phyloP scores from a whole-genome alignment of 2,113 vertebrate species.

The Ibidorhyncha struthersii region DNA sequence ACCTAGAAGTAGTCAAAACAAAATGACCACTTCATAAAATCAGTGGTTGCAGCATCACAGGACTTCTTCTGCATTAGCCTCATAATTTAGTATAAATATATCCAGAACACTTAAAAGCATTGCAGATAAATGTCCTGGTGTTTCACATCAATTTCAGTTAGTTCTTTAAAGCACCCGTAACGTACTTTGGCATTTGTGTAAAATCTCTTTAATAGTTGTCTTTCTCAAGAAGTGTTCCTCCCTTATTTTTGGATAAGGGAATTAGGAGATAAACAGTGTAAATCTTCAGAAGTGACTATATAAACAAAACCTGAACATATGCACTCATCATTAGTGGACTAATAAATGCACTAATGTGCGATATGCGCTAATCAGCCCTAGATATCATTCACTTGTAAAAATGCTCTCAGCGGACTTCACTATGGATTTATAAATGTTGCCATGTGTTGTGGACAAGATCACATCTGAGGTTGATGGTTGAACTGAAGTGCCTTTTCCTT shows the following conservation, averaged over 20 bases:
- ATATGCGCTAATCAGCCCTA: not conserved
- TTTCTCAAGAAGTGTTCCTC: not conserved
- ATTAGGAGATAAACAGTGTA: not conserved
- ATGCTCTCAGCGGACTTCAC: not conserved
- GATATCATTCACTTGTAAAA: not conserved
- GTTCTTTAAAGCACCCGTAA: not conserved
- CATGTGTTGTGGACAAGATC: not conserved
- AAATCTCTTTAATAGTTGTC: not conserved
- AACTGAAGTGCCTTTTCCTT: not conserved
- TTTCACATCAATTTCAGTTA: not conserved
- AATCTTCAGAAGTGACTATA: not conserved
- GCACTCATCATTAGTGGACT: not conserved
- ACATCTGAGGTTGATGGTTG: not conserved
- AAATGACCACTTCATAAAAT: not conserved
- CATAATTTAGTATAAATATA: not conserved
- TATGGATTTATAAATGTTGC: not conserved
- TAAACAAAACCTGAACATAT: not conserved
- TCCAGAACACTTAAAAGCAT: not conserved
- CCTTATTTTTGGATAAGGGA: not conserved
- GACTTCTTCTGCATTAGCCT: not conserved
- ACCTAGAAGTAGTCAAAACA: not conserved
- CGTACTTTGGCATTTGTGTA: not conserved
- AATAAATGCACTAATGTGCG: not conserved
- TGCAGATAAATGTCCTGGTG: not conserved
- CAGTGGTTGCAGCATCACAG: not conserved